Conservation (phyloP, 2,797 vertebrate genomes). For the Podargus strigoides region DNA sequence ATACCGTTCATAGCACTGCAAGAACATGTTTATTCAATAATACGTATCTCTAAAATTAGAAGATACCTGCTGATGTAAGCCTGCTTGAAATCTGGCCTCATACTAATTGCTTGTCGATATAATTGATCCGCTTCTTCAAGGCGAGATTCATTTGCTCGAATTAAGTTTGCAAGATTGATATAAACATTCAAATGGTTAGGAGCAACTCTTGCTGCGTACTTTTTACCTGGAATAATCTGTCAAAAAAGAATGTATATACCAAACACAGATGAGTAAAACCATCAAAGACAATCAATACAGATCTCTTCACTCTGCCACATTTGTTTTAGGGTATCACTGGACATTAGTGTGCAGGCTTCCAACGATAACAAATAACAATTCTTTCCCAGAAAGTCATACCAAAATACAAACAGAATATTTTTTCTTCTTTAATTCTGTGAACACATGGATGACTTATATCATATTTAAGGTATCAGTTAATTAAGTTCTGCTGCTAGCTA, state of each 20-base stretch:
- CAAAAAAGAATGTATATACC: not conserved
- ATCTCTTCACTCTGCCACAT: not conserved
- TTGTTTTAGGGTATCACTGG: not conserved
- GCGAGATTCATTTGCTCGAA: conserved; percentile 91
- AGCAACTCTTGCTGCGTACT: conserved; percentile 95
- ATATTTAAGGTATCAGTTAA: not conserved
- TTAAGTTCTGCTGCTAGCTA: not conserved
- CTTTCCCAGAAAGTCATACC: not conserved
- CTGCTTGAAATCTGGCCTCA: conserved; percentile 98
- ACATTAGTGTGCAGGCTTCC: not conserved
- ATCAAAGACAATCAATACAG: not conserved
- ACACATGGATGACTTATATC: not conserved
- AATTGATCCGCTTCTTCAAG: conserved; percentile 97
- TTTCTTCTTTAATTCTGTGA: not conserved
- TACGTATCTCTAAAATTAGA: not conserved
- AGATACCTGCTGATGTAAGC: conserved; percentile 96
- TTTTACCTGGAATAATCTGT: conserved; percentile 97
- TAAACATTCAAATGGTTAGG: conserved; percentile 98
- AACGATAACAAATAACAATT: not conserved
- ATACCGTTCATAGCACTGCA: not conserved
- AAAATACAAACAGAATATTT: not conserved
- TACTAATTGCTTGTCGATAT: conserved; percentile 97
- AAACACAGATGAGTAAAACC: not conserved
- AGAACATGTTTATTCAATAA: not conserved
- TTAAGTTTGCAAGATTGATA: conserved; percentile 96